Percentiles rank a stretch among this genome's conserved stretches.
Evolutionary conservation across 2,797 vertebrate species (phyloP).

Genomic region (Salarias fasciatus): DNA sequence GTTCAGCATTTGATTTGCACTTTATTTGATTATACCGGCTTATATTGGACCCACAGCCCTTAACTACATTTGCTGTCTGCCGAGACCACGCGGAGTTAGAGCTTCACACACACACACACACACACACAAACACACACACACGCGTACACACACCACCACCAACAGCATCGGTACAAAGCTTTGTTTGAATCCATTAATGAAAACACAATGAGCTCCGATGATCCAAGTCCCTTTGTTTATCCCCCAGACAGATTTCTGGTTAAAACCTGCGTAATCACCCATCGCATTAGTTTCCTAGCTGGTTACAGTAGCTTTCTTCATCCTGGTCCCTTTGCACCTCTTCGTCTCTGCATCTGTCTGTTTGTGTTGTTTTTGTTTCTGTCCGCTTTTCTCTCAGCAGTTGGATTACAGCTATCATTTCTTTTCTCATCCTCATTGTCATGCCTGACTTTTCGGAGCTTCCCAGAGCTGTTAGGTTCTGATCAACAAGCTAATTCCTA

Average conservation of each 20-base stretch:
- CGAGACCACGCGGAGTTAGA: conserved; percentile 32
- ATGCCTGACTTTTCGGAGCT: conserved; percentile 34
- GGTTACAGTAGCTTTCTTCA: conserved; percentile 30
- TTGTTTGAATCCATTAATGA: conserved; percentile 52
- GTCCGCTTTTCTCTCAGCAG: conserved; percentile 15
- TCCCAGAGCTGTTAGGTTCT: conserved; percentile 38
- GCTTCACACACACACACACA: conserved; percentile 8
- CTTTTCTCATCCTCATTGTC: conserved; percentile 46
- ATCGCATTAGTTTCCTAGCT: conserved; percentile 46
- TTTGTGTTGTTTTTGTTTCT: conserved; percentile 4
- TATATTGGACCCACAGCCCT: conserved; percentile 21
- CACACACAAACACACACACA: conserved; percentile 7
- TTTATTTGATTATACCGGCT: conserved; percentile 45
- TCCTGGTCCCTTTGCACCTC: conserved; percentile 12
- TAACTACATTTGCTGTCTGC: conserved; percentile 43
- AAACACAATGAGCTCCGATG: conserved; percentile 57
- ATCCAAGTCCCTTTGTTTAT: conserved; percentile 54
- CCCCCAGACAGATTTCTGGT: conserved; percentile 49
- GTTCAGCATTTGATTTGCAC: conserved; percentile 36
- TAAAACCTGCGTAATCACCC: conserved; percentile 60
- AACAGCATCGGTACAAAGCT: conserved; percentile 30
- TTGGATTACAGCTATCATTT: conserved; percentile 45
- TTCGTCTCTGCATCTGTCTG: not conserved
- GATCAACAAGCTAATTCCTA: conserved; percentile 54
- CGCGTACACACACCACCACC: not conserved